Base-by-base conservation (phyloP, 2,888 invertebrate species). In the Microchrysa polita region DNA sequence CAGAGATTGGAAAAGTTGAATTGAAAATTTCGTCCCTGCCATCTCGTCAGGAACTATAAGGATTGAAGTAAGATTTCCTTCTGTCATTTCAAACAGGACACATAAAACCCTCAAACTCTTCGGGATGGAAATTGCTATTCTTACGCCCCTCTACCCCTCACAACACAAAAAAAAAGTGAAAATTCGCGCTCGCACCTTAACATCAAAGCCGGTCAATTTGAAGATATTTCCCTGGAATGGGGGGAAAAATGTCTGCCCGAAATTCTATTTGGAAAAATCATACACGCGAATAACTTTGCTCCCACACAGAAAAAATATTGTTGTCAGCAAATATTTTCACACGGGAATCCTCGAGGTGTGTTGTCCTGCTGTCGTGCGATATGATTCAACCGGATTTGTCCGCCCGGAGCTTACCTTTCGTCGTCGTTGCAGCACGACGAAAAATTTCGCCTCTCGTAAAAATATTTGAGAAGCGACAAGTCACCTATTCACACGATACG, bases 1-100 rank as follows among this genome's bases (percentile, higher is more conserved):
- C n/a, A n/a, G 23, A 59, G 23, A 59, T 59, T 59, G 59, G 22
- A 22, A 59, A 59, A 12, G 22, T 59, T 59, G 14, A 59, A 27
- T 23, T 59, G 23, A 59, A 4, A 59, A 10, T 59, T 9, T 23
- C 23, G 5, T 10, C 48, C 23, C 23, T 23, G 22, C 23, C 59
- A 59, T 22, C 23, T 23, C 20, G 23, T 59, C 14, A 2, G 10
- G 22, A 55, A 34, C 27, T 34, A 7, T 5, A 34, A n/a, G n/a
- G 7, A 34, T 34, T 34, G 27, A 34, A 34, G 27, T n/a, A n/a
- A 34, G 27, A 34, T 34, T 34, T n/a, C n/a, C n/a, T n/a, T 34
- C 27, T 34, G 27, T 34, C 27, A 34, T 34, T 34, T 34, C 27
- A 7, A 34, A 34, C 7, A 34, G 27, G 27, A 34, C 27, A 34